These are phyloP conservation scores for Bovichtus variegatus DNA, from an alignment of 2,797 vertebrate genomes.

Conservation along the genomic window DNA sequence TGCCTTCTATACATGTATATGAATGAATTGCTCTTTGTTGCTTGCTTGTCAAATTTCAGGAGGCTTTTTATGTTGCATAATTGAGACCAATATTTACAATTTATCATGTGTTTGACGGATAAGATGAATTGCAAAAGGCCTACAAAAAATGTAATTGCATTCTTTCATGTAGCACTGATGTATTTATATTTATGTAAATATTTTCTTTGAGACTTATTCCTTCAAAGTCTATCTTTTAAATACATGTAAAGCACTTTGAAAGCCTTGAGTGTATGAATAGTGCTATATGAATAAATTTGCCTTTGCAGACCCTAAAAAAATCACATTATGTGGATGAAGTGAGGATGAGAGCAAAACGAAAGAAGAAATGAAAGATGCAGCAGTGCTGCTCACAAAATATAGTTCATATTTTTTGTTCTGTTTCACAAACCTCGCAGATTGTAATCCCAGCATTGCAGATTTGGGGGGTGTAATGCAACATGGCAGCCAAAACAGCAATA, in stretches of 20 bases:
- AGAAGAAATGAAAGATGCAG: not conserved
- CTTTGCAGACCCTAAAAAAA: slow-evolving; percentile 1
- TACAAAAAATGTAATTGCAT: not conserved
- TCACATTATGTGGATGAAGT: not conserved
- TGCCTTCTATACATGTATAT: not conserved
- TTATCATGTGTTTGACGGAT: not conserved
- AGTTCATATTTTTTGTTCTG: slow-evolving; percentile 11
- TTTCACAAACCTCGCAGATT: not conserved
- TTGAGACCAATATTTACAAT: not conserved
- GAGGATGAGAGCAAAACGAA: slow-evolving; percentile 9
- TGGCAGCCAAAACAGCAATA: slow-evolving; percentile 39
- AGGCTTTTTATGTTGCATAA: not conserved
- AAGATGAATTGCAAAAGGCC: not conserved
- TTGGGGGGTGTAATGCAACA: slow-evolving; percentile 17
- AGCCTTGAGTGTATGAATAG: not conserved
- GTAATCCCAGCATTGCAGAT: slow-evolving; percentile 1
- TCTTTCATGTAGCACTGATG: not conserved
- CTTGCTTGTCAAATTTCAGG: not conserved
- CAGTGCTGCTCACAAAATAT: not conserved
- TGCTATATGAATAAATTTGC: not conserved
- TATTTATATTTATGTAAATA: not conserved
- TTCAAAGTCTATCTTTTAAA: not conserved
- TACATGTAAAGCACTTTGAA: not conserved
- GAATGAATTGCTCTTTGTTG: not conserved
- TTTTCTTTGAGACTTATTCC: not conserved